Base-by-base conservation (phyloP, 2,113 vertebrate genomes). In the Apus apus region DNA sequence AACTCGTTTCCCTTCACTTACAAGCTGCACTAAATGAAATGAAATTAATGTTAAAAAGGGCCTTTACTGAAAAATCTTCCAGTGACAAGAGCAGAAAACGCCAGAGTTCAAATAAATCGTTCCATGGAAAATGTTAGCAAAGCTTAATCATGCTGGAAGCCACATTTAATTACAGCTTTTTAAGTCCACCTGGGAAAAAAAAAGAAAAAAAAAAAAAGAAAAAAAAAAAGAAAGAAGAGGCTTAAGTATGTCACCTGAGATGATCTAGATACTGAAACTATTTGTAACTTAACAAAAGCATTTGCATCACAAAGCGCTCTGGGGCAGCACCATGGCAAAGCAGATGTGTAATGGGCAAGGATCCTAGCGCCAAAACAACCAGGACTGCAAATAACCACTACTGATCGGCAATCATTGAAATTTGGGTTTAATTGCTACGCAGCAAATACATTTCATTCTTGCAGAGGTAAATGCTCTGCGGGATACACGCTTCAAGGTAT, bases 141-240 rank as follows among this genome's bases (percentile, higher is more conserved):
- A 94, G 95, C 82, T 79, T 97, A 97, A 98, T 97, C 97, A 93
- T 92, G 89, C 93, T 96, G 93, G 95, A 97, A 96, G 95, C 97
- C 96, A 92, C 96, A 96, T 97, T 96, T 98, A 98, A 98, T 98
- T 98, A 97, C 95, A 97, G 97, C 96, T 96, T 97, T 98, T 95
- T 91, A 90, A 95, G 94, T 97, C 77, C 92, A 97, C 96, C 97
- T 96, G 97, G 94, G 95, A 96, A 96, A 13, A 13, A 94, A 38
- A 38, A 38, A 38, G 10, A 38, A 38, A 38, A 38, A 38, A 38
- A 38, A 38, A 38, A 38, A 38, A 38, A 38, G 10, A 38, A 38
- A 38, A 38, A 38, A 38, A 38, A 10, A 43, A 43, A 94, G 84
- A 96, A 98, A 96, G 91, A 96, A 98, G 94, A 87, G 90, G 94